Evolutionary conservation across 2,113 vertebrate species (phyloP).

Genomic region (Myotis brandtii): DNA sequence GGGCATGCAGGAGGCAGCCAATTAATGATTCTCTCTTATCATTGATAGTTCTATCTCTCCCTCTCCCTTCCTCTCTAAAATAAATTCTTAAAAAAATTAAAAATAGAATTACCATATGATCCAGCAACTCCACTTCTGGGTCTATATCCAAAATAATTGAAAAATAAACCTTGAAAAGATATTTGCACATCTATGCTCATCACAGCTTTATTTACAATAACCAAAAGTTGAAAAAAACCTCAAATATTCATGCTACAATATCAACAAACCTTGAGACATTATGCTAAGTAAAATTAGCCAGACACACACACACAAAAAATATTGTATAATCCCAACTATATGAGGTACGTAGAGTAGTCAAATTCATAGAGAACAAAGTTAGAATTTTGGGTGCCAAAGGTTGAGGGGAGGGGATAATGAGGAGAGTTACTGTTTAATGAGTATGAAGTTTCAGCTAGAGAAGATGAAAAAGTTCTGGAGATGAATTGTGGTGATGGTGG

Average conservation of each 20-base stretch:
- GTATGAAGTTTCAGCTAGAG: background rate
- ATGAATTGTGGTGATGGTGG: background rate
- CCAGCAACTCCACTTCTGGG: background rate
- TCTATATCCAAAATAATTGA: background rate
- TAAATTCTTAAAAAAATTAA: background rate
- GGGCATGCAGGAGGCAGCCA: too few relatives aligned
- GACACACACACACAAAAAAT: background rate
- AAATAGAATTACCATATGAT: background rate
- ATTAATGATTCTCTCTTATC: too few relatives aligned
- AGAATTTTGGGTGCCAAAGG: background rate
- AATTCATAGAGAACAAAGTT: background rate
- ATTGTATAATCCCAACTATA: background rate
- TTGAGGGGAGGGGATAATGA: background rate
- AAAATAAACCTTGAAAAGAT: background rate
- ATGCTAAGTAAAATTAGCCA: background rate
- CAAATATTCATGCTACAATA: background rate
- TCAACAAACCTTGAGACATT: background rate
- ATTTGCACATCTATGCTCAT: background rate
- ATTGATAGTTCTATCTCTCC: too few relatives aligned
- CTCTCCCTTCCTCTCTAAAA: too few relatives aligned
- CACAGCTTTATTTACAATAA: background rate
- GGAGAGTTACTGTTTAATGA: background rate
- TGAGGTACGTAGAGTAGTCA: background rate
- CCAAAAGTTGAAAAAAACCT: background rate
- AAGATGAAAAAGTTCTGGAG: background rate